A percentile compares a stretch with the other conserved stretches of the same genome.
phyloP scores from a whole-genome alignment of 2,888 invertebrate genomes.

The Bugula neritina region DNA sequence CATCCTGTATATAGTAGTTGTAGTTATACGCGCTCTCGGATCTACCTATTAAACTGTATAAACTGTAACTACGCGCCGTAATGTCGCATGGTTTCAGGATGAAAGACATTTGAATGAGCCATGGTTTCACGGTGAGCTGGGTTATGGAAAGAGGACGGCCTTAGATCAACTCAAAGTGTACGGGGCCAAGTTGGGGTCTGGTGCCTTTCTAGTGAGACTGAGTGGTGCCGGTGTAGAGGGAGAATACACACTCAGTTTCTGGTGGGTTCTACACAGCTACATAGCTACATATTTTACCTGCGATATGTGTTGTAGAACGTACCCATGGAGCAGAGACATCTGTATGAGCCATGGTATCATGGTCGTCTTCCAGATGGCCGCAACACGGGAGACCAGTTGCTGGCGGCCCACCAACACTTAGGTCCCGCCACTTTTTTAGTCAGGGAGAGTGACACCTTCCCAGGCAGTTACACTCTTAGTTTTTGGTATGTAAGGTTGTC shows the following conservation, averaged over 20 bases:
- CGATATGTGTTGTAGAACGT: not conserved
- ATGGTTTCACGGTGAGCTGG: constrained; percentile 22
- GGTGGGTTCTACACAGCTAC: not conserved
- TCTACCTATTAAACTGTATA: no score
- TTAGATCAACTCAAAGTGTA: not conserved
- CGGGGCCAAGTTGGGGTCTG: not conserved
- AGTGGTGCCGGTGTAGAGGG: not conserved
- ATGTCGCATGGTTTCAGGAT: not conserved
- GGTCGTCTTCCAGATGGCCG: constrained; percentile 67
- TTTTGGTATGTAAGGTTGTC: constrained; percentile 64
- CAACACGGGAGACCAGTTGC: constrained; percentile 66
- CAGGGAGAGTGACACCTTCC: constrained; percentile 84
- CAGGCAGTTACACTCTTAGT: constrained; percentile 89
- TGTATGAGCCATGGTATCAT: constrained; percentile 83
- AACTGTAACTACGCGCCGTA: no score
- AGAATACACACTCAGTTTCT: constrained; percentile 2
- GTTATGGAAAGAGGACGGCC: not conserved
- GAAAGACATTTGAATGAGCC: constrained; percentile 8
- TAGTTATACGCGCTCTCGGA: no score
- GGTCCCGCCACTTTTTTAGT: constrained; percentile 90
- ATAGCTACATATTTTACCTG: not conserved
- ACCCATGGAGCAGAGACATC: constrained; percentile 5
- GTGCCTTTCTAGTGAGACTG: not conserved
- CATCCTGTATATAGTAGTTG: no score
- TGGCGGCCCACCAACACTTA: constrained; percentile 70